Conservation (phyloP, 2,113 vertebrate species). For the Danionella cerebrum region DNA sequence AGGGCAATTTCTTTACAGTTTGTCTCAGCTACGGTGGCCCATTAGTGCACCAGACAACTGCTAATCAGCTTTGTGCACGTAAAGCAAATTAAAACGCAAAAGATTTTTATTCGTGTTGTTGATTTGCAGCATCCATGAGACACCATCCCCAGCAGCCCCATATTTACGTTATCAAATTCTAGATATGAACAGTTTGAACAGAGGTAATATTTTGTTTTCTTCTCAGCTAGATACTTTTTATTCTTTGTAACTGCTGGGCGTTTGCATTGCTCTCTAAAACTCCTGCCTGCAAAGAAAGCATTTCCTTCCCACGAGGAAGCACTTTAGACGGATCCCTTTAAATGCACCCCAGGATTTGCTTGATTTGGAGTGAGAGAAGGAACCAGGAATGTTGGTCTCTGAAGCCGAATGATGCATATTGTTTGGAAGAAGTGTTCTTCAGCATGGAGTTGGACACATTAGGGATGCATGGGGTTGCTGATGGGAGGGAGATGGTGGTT, state of each 20-base stretch:
- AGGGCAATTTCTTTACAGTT: slow-evolving; percentile 2
- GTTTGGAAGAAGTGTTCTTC: slow-evolving; percentile 25
- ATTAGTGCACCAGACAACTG: too few relatives aligned
- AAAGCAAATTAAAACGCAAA: too few relatives aligned
- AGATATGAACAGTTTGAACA: too few relatives aligned
- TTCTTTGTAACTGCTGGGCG: not conserved
- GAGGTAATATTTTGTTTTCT: not conserved
- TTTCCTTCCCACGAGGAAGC: slow-evolving; percentile 39
- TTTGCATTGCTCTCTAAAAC: slow-evolving; percentile 5
- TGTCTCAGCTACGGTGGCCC: too few relatives aligned
- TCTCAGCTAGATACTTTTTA: too few relatives aligned
- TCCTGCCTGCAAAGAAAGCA: slow-evolving; percentile 24
- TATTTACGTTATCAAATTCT: too few relatives aligned
- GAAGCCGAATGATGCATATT: slow-evolving; percentile 14
- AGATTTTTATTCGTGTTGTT: too few relatives aligned
- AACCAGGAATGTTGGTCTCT: slow-evolving; percentile 28
- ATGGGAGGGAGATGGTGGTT: slow-evolving; percentile 9
- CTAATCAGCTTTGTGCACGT: too few relatives aligned
- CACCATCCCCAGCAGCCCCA: too few relatives aligned
- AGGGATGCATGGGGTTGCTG: slow-evolving; percentile 22
- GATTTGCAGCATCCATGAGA: too few relatives aligned
- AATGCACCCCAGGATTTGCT: slow-evolving; percentile 23
- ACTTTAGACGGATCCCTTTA: slow-evolving; percentile 37
- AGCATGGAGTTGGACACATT: slow-evolving; percentile 10
- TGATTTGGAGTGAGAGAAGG: slow-evolving; percentile 27